A percentile compares a stretch with the other conserved stretches of the same genome.
Conservation (phyloP, 53 echinoderm and acorn worm species). For the Echinometra lucunter region DNA sequence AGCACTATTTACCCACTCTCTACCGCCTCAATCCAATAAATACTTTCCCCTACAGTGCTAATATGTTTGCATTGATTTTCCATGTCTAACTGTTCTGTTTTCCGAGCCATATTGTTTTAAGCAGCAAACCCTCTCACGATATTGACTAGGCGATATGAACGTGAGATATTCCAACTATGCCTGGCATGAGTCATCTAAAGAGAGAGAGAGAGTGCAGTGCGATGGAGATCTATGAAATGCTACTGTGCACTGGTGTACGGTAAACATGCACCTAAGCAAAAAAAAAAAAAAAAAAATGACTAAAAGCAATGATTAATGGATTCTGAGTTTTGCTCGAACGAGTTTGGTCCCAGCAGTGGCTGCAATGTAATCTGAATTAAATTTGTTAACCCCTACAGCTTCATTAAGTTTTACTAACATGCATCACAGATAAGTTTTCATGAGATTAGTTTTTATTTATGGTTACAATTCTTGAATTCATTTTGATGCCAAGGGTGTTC, state of each 20-base stretch:
- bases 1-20: conserved; percentile 12
- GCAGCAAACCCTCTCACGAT: conserved; percentile 10
- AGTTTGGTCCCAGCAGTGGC: neutral
- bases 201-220: neutral
- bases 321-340: conserved; percentile 20
- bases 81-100: conserved; percentile 12
- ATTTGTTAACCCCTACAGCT: neutral
- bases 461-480: neutral
- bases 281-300: no score
- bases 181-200: conserved; percentile 10
- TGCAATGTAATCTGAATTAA: neutral
- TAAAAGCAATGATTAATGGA: conserved; percentile 43
- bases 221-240: conserved; percentile 22
- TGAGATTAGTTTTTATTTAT: neutral
- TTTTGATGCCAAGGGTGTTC: neutral
- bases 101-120: conserved; percentile 25
- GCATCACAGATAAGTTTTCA: neutral
- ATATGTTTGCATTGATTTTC: conserved; percentile 44
- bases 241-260: conserved; percentile 9
- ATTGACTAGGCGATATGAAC: conserved; percentile 41
- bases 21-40: neutral
- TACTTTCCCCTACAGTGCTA: conserved; percentile 16
- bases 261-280: conserved; percentile 23
- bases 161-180: conserved; percentile 49
- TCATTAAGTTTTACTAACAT: neutral